Percentiles rank a stretch among this genome's conserved stretches.
Evolutionary conservation across 2,113 vertebrate genomes (phyloP).

Genomic region (Catharus bicknelli): DNA sequence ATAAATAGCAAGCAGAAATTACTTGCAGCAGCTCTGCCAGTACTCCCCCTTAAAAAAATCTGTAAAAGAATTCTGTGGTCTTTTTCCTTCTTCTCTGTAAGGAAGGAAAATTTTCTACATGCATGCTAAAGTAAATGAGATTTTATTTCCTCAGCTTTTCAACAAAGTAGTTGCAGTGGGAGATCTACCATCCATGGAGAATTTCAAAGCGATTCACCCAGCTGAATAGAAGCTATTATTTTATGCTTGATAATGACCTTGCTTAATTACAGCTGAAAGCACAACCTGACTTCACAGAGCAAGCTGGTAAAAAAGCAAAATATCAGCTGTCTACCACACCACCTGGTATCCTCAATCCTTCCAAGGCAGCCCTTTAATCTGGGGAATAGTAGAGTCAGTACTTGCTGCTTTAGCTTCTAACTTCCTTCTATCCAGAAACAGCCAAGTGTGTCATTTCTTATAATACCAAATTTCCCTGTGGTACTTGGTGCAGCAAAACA

Average conservation of each 20-base stretch:
- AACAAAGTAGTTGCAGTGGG: not conserved
- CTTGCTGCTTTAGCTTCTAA: slow-evolving; percentile 18
- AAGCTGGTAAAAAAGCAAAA: slow-evolving; percentile 47
- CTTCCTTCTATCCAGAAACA: slow-evolving; percentile 10
- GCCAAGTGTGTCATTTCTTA: slow-evolving; percentile 45
- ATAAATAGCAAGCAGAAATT: not conserved
- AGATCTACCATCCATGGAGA: slow-evolving; percentile 10
- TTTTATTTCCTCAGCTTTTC: slow-evolving; percentile 13
- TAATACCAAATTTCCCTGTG: slow-evolving; percentile 33
- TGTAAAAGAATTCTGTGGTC: not conserved
- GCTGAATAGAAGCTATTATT: slow-evolving; percentile 36
- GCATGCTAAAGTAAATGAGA: not conserved
- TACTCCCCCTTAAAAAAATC: accelerated
- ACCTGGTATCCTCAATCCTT: slow-evolving; percentile 57
- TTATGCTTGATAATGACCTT: slow-evolving; percentile 43
- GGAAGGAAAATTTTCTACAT: not conserved
- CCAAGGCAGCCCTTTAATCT: slow-evolving; percentile 25
- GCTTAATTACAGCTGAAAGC: slow-evolving; percentile 53
- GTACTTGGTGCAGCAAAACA: slow-evolving; percentile 38
- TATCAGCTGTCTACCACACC: slow-evolving; percentile 52
- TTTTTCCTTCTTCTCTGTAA: not conserved
- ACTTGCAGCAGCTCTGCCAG: not conserved
- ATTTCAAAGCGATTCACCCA: not conserved
- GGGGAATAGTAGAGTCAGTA: slow-evolving; percentile 35
- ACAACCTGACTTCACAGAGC: slow-evolving; percentile 21